Conservation (phyloP, 1,140 invertebrate species). For the Drosophila murphyi region DNA sequence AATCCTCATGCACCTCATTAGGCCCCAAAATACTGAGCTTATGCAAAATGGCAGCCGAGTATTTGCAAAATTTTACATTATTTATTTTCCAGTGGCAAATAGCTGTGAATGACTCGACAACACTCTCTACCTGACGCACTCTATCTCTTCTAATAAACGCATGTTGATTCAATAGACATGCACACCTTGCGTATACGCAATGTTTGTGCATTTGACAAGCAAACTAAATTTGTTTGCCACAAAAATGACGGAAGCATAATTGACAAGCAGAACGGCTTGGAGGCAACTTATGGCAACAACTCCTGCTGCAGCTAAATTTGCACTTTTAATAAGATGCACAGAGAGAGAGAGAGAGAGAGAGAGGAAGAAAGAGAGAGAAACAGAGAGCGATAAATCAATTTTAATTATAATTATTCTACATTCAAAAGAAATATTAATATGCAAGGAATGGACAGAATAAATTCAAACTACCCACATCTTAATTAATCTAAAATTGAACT, state of each 20-base stretch:
- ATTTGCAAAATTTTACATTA: slow-evolving; percentile 55
- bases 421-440: too few species aligned
- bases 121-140: too few species aligned
- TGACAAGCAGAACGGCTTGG: slow-evolving; percentile 36
- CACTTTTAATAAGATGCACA: slow-evolving; percentile 25
- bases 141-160: background rate
- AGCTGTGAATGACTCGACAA: slow-evolving; percentile 22
- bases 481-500: too few species aligned
- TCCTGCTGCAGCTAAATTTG: slow-evolving; percentile 42
- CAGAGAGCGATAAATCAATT: background rate
- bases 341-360: background rate
- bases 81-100: slow-evolving; percentile 71
- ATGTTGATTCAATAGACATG: slow-evolving; percentile 3
- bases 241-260: slow-evolving; percentile 59
- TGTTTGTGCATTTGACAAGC: slow-evolving; percentile 75
- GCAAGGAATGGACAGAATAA: too few species aligned
- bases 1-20: slow-evolving; percentile 51
- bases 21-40: slow-evolving; percentile 24
- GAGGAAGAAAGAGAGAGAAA: too few species aligned
- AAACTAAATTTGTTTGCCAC: slow-evolving; percentile 67
- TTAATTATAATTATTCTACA: slow-evolving; percentile 5
- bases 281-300: slow-evolving; percentile 4
- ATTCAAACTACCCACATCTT: too few species aligned
- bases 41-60: slow-evolving; percentile 44
- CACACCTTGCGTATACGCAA: slow-evolving; percentile 67